Evolutionary conservation across 1,140 invertebrate genomes (phyloP).

Genomic region (Globodera rostochiensis): DNA sequence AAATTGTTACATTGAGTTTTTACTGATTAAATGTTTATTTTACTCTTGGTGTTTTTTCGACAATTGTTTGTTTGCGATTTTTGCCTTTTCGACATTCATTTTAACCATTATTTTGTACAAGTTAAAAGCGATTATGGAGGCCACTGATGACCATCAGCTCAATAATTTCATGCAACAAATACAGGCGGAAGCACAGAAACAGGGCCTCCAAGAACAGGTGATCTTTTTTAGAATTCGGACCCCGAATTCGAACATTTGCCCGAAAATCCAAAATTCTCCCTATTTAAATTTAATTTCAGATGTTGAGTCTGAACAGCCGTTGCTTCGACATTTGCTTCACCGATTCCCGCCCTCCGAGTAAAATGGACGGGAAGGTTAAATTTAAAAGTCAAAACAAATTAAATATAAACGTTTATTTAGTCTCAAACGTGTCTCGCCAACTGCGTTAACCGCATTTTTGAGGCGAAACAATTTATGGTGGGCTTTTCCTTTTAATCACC

Average conservation of each 20-base stretch:
- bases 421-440: constrained; percentile 48
- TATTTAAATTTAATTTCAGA: neutral
- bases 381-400: neutral
- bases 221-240: neutral
- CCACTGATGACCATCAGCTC: constrained; percentile 20
- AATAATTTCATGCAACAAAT: constrained; percentile 34
- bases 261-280: neutral
- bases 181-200: constrained; percentile 35
- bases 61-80: neutral
- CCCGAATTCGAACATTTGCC: neutral
- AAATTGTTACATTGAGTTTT: too few species aligned
- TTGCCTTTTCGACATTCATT: neutral
- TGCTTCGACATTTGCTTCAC: constrained; percentile 63
- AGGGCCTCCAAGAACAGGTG: constrained; percentile 41
- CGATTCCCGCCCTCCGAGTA: constrained; percentile 57
- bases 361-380: constrained; percentile 47
- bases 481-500: neutral
- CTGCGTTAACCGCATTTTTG: constrained; percentile 65
- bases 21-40: neutral
- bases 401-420: constrained; percentile 29
- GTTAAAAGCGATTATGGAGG: neutral
- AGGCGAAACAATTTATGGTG: constrained; percentile 60
- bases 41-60: neutral
- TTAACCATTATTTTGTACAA: neutral
- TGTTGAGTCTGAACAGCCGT: constrained; percentile 45